phyloP scores from a whole-genome alignment of 2,888 invertebrate genomes.

The Oxycera nigricornis region DNA sequence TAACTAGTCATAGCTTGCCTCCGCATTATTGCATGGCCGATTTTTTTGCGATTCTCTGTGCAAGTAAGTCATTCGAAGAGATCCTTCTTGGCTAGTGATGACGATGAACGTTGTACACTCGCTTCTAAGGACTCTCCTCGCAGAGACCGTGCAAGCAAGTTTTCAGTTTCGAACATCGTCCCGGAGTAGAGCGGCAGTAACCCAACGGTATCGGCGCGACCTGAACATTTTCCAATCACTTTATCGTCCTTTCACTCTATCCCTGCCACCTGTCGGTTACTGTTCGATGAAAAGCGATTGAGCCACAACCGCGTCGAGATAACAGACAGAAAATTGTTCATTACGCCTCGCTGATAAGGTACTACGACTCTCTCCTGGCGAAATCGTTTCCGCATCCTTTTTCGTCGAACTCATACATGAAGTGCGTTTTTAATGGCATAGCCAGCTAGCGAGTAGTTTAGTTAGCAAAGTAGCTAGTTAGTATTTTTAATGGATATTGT shows the following conservation, averaged over 20 bases:
- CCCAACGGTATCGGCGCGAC: conserved; percentile 20
- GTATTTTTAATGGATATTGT: conserved; percentile 13
- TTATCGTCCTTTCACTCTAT: conserved; percentile 20
- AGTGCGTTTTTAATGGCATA: conserved; percentile 11
- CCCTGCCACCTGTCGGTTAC: conserved; percentile 13
- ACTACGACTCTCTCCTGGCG: conserved; percentile 22
- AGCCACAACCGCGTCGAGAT: neutral
- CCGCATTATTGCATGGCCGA: too few species aligned
- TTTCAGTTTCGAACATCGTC: conserved; percentile 28
- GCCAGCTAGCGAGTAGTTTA: conserved; percentile 19
- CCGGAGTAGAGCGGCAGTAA: conserved; percentile 17
- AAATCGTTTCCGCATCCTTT: conserved; percentile 6
- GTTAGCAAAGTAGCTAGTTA: conserved; percentile 29
- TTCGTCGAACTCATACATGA: conserved; percentile 10
- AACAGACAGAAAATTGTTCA: neutral
- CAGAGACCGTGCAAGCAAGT: conserved; percentile 3
- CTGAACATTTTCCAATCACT: conserved; percentile 24
- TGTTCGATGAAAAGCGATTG: conserved; percentile 5
- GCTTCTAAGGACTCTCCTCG: conserved; percentile 18
- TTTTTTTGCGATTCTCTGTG: too few species aligned
- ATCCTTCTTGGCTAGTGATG: too few species aligned
- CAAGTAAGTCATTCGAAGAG: too few species aligned
- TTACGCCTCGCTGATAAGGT: conserved; percentile 13
- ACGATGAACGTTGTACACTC: conserved; percentile 10
- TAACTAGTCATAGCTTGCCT: too few species aligned